Evolutionary conservation across 1,140 invertebrate species (phyloP).

Genomic region (Ladona fulva): DNA sequence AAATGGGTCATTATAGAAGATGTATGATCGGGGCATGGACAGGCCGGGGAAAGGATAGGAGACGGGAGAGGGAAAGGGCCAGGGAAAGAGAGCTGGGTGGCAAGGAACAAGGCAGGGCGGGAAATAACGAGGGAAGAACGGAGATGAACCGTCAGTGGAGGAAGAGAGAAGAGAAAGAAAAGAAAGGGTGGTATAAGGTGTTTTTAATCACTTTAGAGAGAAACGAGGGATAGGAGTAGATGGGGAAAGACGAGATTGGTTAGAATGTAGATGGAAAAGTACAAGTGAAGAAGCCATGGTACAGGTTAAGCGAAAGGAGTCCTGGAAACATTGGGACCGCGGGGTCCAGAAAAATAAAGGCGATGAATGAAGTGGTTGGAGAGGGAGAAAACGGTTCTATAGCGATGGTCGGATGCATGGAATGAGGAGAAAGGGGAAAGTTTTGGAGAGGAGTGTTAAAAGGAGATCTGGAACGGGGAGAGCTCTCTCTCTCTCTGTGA

Average conservation of each 20-base stretch:
- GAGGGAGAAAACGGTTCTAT: no score
- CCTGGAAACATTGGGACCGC: no score
- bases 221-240: background rate
- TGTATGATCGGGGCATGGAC: background rate
- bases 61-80: background rate
- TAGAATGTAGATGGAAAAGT: background rate
- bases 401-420: no score
- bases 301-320: no score
- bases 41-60: background rate
- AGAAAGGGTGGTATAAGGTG: background rate
- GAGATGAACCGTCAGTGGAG: background rate
- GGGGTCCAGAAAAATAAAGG: no score
- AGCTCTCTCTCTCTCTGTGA: background rate
- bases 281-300: no score
- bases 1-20: constrained; percentile 10
- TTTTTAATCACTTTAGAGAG: background rate
- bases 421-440: no score
- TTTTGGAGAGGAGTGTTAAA: no score
- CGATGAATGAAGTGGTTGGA: no score
- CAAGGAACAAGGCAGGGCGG: background rate
- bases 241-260: background rate
- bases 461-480: no score
- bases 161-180: background rate
- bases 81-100: background rate
- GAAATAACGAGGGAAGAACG: background rate